Evolutionary conservation across 2,888 invertebrate genomes (phyloP).

Genomic region (Caenorhabditis sinica): DNA sequence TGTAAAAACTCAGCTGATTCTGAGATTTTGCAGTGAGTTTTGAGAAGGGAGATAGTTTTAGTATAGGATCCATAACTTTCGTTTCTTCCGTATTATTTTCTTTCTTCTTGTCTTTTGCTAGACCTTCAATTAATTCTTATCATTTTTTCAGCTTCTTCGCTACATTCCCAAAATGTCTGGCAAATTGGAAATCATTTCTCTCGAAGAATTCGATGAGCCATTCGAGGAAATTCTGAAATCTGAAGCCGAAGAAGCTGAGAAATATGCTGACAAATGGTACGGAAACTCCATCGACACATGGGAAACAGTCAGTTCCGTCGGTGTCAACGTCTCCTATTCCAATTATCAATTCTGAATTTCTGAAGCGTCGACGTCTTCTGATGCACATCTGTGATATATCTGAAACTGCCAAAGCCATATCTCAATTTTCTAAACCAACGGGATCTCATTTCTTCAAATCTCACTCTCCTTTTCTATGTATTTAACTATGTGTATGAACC

Average conservation of each 20-base stretch:
- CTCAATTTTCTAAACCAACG: not conserved
- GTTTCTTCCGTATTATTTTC: not conserved
- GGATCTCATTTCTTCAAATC: conserved; percentile 25
- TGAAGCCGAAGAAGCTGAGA: conserved; percentile 55
- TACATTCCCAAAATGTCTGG: conserved; percentile 34
- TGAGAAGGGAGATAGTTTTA: not conserved
- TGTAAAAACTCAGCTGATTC: not conserved
- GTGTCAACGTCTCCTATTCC: conserved; percentile 57
- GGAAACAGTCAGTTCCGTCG: conserved; percentile 58
- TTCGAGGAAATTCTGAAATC: conserved; percentile 52
- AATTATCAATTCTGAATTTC: conserved; percentile 42
- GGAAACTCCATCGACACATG: conserved; percentile 45
- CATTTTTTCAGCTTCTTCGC: not conserved
- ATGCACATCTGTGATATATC: not conserved
- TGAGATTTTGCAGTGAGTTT: conserved; percentile 12
- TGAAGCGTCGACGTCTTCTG: conserved; percentile 4
- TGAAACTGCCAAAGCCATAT: conserved; percentile 9
- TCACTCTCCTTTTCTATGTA: conserved; percentile 22
- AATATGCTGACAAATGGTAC: conserved; percentile 43
- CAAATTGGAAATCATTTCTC: conserved; percentile 49
- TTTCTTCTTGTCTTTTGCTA: not conserved
- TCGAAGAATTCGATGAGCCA: conserved; percentile 56
- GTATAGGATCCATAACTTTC: not conserved
- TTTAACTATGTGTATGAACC: not conserved
- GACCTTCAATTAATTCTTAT: not conserved